phyloP scores from a whole-genome alignment of 2,888 invertebrate species.

The Plemyria rubiginata region DNA sequence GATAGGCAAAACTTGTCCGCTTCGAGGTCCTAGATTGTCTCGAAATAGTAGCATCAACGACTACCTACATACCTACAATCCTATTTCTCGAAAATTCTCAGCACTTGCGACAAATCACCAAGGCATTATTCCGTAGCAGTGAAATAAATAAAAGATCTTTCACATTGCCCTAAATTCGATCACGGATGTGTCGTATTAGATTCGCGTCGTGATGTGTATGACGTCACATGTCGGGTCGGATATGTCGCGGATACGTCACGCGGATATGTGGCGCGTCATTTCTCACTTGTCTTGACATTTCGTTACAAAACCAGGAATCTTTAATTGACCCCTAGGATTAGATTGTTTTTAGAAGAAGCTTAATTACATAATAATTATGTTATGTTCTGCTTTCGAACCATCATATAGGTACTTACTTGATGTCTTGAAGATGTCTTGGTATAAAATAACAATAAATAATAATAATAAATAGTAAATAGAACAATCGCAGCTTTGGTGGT shows the following conservation, averaged over 20 bases:
- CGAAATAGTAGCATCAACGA: neutral
- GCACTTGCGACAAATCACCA: constrained; percentile 16
- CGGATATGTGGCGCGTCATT: constrained; percentile 44
- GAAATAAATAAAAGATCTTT: constrained; percentile 51
- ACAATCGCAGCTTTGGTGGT: too few species aligned
- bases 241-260: constrained; percentile 45
- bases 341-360: neutral
- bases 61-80: neutral
- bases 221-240: constrained; percentile 43
- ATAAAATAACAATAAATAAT: too few species aligned
- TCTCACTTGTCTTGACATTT: constrained; percentile 52
- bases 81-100: neutral
- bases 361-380: neutral
- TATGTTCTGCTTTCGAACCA: too few species aligned
- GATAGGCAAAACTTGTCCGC: too few species aligned
- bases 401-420: too few species aligned
- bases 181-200: constrained; percentile 52
- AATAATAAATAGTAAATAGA: too few species aligned
- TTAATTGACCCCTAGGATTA: constrained; percentile 3
- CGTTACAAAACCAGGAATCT: constrained; percentile 18
- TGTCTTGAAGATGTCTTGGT: too few species aligned
- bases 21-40: neutral
- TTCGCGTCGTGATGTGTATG: constrained; percentile 44
- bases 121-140: constrained; percentile 18
- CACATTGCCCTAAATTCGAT: constrained; percentile 51